These are phyloP conservation scores for Eospalax fontanierii DNA, from an alignment of 2,797 vertebrate genomes.

Conservation along the genomic window DNA sequence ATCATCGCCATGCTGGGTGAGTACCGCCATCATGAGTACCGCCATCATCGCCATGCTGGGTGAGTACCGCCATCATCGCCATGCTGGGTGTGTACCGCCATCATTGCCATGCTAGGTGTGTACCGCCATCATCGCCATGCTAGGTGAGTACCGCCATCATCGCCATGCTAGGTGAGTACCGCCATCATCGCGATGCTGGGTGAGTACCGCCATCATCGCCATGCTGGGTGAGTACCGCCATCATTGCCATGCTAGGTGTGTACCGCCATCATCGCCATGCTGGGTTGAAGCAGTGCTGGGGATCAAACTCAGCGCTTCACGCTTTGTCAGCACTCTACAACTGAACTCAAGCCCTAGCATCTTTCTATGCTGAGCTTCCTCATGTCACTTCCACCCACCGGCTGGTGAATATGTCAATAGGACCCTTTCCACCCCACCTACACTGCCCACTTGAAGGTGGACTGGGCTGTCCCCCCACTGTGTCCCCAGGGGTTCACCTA, in stretches of 20 bases:
- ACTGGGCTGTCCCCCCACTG: neutral
- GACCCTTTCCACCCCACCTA: neutral
- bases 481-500: neutral
- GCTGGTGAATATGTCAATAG: neutral
- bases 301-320: neutral
- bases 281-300: neutral
- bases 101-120: too few species aligned
- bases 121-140: neutral
- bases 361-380: too few species aligned
- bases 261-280: neutral
- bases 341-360: neutral
- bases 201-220: too few species aligned
- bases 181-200: neutral
- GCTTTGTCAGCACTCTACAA: too few species aligned
- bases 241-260: too few species aligned
- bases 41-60: neutral
- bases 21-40: too few species aligned
- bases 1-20: neutral
- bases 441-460: neutral
- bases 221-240: too few species aligned
- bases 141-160: too few species aligned
- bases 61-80: too few species aligned
- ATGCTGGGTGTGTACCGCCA: too few species aligned
- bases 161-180: neutral
- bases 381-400: neutral